A percentile compares a stretch with the other conserved stretches of the same genome.
phyloP scores from a whole-genome alignment of 2,888 invertebrate genomes.

The Oscheius myriophilus region DNA sequence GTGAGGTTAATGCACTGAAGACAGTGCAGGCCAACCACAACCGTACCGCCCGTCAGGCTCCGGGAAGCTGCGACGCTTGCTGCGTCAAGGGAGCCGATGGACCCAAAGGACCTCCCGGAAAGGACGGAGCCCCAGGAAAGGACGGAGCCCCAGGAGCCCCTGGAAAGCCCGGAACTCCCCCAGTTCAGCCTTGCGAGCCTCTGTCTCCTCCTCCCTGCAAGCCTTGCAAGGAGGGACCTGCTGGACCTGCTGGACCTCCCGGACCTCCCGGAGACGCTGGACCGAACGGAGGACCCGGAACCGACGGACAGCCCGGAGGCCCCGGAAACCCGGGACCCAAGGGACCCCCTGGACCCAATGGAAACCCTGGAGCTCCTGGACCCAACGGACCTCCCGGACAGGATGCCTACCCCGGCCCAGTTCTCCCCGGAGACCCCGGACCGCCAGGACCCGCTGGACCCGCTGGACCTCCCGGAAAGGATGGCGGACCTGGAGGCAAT shows the following conservation, averaged over 20 bases:
- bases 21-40: conserved; percentile 2
- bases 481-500: conserved; percentile 36
- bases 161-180: conserved; percentile 39
- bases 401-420: neutral
- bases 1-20: conserved; percentile 1
- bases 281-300: conserved; percentile 11
- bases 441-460: conserved; percentile 10
- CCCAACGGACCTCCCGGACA: conserved; percentile 7
- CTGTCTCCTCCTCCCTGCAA: conserved; percentile 44
- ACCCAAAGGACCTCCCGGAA: conserved; percentile 40
- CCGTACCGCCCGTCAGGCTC: conserved; percentile 24
- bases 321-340: conserved; percentile 5
- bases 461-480: conserved; percentile 39
- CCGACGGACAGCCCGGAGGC: neutral
- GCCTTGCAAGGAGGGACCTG: conserved; percentile 39
- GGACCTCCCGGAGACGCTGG: conserved; percentile 12
- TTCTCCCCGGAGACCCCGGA: conserved; percentile 37
- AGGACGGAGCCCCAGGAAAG: conserved; percentile 39
- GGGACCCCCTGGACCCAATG: conserved; percentile 1
- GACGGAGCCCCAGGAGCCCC: conserved; percentile 44
- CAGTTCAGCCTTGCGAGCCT: conserved; percentile 36
- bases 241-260: conserved; percentile 27
- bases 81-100: conserved; percentile 43
- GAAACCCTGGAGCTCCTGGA: conserved; percentile 16
- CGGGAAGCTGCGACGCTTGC: neutral